These are phyloP conservation scores for Todus mexicanus DNA, from an alignment of 2,797 vertebrate species.

Conservation along the genomic window DNA sequence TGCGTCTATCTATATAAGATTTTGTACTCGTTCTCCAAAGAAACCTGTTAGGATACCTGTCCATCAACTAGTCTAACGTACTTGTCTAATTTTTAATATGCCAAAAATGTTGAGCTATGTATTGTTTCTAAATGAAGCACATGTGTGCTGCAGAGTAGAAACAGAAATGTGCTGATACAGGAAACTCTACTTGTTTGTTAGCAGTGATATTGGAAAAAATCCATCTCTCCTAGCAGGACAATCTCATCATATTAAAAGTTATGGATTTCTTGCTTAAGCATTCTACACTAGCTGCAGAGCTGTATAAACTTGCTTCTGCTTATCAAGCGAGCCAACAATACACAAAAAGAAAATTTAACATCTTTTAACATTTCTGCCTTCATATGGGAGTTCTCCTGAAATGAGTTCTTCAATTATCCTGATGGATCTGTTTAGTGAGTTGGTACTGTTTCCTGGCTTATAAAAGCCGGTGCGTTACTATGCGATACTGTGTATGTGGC, in stretches of 20 bases:
- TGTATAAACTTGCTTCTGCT: constrained; percentile 94
- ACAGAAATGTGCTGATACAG: constrained; percentile 70
- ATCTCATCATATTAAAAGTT: constrained; percentile 91
- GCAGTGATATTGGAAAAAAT: constrained; percentile 84
- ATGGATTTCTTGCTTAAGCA: constrained; percentile 89
- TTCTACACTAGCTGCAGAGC: constrained; percentile 88
- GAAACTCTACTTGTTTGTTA: constrained; percentile 85
- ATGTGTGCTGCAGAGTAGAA: constrained; percentile 54
- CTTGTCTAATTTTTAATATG: constrained; percentile 43
- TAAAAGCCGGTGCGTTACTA: constrained; percentile 56
- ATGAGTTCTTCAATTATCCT: constrained; percentile 71
- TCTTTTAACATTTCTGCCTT: constrained; percentile 70
- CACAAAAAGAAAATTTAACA: constrained; percentile 69
- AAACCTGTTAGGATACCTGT: constrained; percentile 54
- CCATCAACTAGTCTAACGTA: constrained; percentile 15
- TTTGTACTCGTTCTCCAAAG: constrained; percentile 28
- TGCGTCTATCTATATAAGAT: constrained; percentile 9
- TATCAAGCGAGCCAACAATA: constrained; percentile 87
- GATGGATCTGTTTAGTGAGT: constrained; percentile 67
- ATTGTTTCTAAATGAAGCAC: constrained; percentile 68
- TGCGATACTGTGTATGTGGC: constrained; percentile 37
- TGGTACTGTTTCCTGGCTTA: constrained; percentile 58
- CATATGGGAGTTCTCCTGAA: constrained; percentile 63
- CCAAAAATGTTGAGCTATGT: constrained; percentile 47
- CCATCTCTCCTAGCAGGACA: constrained; percentile 89